phyloP scores from a whole-genome alignment of 2,888 invertebrate genomes.

The Stegophylla sp. region DNA sequence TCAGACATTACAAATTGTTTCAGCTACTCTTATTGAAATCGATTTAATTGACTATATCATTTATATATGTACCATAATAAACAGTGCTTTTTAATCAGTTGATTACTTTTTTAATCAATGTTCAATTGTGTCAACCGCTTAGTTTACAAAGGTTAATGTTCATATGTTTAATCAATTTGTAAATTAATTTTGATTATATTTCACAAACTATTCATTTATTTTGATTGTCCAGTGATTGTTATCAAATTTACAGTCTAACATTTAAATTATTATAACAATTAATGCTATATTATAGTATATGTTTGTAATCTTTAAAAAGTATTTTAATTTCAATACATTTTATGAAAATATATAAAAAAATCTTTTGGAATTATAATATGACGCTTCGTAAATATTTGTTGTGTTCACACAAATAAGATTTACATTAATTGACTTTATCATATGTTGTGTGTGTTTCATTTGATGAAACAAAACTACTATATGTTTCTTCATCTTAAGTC shows the following conservation, averaged over 20 bases:
- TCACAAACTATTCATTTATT: neutral
- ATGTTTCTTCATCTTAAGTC: too few relatives aligned
- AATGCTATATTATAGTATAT: too few relatives aligned
- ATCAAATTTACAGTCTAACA: neutral
- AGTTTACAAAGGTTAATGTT: conserved; percentile 6
- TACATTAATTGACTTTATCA: too few relatives aligned
- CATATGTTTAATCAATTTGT: conserved; percentile 6
- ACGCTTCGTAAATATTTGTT: too few relatives aligned
- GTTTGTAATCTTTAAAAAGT: too few relatives aligned
- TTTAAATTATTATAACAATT: too few relatives aligned
- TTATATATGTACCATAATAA: conserved; percentile 1
- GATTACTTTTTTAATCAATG: conserved; percentile 1
- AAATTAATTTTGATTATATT: conserved; percentile 28
- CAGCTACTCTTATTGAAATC: neutral
- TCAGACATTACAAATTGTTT: neutral
- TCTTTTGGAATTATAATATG: too few relatives aligned
- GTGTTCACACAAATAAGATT: too few relatives aligned
- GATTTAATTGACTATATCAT: neutral
- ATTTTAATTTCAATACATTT: neutral
- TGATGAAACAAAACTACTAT: too few relatives aligned
- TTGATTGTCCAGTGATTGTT: neutral
- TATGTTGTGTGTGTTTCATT: too few relatives aligned
- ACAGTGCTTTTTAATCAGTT: conserved; percentile 8
- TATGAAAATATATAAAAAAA: neutral
- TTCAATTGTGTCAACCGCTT: neutral